These are phyloP conservation scores for Onychomys arenicola DNA, from an alignment of 2,797 vertebrate species.

Conservation along the genomic window DNA sequence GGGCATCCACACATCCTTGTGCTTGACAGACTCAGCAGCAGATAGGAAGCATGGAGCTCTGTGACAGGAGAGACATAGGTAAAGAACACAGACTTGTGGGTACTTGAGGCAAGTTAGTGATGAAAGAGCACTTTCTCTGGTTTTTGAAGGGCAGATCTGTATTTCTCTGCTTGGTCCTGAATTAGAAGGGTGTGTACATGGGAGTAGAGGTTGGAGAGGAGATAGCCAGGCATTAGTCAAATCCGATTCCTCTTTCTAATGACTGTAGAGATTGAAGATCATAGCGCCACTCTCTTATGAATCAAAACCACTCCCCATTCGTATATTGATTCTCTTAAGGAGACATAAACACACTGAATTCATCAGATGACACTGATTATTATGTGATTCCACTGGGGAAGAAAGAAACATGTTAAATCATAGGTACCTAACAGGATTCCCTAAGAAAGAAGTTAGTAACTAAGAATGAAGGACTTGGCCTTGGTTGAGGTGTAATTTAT, in stretches of 20 bases:
- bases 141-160: not conserved
- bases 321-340: too few relatives aligned
- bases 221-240: fast-evolving
- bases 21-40: not conserved
- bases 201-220: not conserved
- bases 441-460: not conserved
- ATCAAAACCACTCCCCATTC: not conserved
- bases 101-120: not conserved
- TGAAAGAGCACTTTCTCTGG: fast-evolving
- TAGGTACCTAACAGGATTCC: not conserved
- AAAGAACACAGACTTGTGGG: not conserved
- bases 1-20: fast-evolving
- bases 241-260: not conserved
- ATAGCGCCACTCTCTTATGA: not conserved
- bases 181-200: not conserved
- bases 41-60: fast-evolving
- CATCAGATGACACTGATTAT: not conserved
- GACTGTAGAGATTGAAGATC: not conserved
- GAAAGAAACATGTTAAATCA: not conserved
- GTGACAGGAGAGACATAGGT: fast-evolving
- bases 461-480: not conserved
- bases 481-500: not conserved
- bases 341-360: not conserved
- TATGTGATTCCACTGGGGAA: not conserved
- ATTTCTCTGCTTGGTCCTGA: not conserved